phyloP scores from a whole-genome alignment of 2,888 invertebrate species.

The Chironomus tentans region DNA sequence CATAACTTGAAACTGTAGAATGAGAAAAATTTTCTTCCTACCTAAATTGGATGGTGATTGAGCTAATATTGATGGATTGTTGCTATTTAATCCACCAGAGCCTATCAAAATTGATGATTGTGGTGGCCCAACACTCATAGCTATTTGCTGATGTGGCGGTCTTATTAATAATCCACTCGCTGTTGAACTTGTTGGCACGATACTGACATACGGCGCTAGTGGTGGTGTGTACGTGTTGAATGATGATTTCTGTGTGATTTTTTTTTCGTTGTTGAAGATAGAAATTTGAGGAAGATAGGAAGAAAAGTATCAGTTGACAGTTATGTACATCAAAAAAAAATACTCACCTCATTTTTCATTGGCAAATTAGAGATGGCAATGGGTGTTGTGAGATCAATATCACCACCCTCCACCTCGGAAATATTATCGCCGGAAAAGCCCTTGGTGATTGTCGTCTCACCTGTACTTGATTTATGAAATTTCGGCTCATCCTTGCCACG shows the following conservation, averaged over 20 bases:
- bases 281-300: not conserved
- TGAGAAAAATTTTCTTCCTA: not conserved
- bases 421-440: constrained; percentile 21
- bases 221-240: constrained; percentile 19
- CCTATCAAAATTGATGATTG: constrained; percentile 24
- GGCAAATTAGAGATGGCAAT: constrained; percentile 12
- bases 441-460: constrained; percentile 24
- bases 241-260: constrained; percentile 3
- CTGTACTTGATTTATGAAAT: constrained; percentile 24
- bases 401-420: constrained; percentile 18
- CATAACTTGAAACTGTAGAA: not conserved
- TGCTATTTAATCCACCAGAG: constrained; percentile 16
- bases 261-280: no score
- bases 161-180: constrained; percentile 5
- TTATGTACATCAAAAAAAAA: not conserved
- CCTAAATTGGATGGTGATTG: constrained; percentile 27
- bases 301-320: not conserved
- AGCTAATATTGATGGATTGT: constrained; percentile 25
- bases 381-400: constrained; percentile 23
- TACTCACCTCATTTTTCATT: constrained; percentile 10
- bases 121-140: constrained; percentile 2
- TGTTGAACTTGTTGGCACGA: constrained; percentile 18
- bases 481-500: constrained; percentile 28
- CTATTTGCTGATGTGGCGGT: not conserved
- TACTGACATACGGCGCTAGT: constrained; percentile 15